Percentiles rank a stretch among this genome's conserved stretches.
Conservation (phyloP, 2,113 vertebrate species). For the Oceanodroma tethys region DNA sequence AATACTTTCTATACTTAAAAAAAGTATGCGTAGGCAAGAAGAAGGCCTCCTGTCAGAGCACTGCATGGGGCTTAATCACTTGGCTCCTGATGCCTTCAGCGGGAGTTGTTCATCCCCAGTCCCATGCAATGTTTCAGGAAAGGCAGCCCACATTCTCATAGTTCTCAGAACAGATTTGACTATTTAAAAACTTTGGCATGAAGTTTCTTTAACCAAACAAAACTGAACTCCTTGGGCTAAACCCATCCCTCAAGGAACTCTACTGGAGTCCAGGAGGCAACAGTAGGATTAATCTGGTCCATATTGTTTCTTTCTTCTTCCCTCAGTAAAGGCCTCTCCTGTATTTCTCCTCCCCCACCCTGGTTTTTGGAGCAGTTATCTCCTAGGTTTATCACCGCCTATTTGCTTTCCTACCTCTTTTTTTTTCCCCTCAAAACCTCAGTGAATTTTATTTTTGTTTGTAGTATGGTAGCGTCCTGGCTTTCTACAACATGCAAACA, state of each 20-base stretch:
- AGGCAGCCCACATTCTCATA: constrained; percentile 43
- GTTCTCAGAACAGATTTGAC: constrained; percentile 47
- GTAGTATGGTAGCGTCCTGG: not conserved
- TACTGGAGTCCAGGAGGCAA: not conserved
- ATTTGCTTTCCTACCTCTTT: not conserved
- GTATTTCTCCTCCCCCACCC: not conserved
- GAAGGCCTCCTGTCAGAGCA: constrained; percentile 49
- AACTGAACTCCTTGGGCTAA: constrained; percentile 40
- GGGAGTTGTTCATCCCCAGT: constrained; percentile 44
- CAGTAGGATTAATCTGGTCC: not conserved
- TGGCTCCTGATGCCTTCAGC: constrained; percentile 45
- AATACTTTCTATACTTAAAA: constrained; percentile 58
- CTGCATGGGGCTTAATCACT: constrained; percentile 60
- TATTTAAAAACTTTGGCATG: constrained; percentile 43
- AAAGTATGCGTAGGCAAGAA: constrained; percentile 51
- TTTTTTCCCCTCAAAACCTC: not conserved
- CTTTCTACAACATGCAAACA: not conserved
- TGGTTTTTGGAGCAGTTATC: not conserved
- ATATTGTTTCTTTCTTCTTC: not conserved
- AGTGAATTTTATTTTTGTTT: not conserved
- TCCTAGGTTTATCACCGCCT: not conserved
- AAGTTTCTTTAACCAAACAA: constrained; percentile 49
- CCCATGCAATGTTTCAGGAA: constrained; percentile 45
- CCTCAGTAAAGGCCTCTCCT: not conserved
- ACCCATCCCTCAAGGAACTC: not conserved